Evolutionary conservation across 2,888 invertebrate species (phyloP).

Genomic region (Dryobotodes eremita): DNA sequence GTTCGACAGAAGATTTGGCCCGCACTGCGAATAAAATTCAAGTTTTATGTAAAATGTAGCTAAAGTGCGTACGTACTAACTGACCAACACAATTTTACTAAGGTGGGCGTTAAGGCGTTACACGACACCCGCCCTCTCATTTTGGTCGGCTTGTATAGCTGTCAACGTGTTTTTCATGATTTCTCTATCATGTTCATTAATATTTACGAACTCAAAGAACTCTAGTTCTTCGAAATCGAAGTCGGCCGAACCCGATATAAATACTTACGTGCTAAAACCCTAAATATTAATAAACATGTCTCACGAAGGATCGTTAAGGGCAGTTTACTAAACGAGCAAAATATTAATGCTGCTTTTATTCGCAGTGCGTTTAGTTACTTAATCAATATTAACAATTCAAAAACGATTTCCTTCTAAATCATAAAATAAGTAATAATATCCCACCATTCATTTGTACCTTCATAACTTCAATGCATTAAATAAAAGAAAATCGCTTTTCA

Average conservation of each 20-base stretch:
- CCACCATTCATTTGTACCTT: background rate
- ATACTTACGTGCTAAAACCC: constrained; percentile 37
- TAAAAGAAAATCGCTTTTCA: constrained; percentile 9
- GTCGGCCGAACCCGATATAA: constrained; percentile 39
- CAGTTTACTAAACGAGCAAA: background rate
- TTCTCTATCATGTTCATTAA: constrained; percentile 12
- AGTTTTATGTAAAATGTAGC: background rate
- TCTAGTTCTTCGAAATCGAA: constrained; percentile 17
- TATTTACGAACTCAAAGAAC: constrained; percentile 31
- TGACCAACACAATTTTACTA: background rate
- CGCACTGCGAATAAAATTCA: constrained; percentile 16
- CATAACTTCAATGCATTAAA: background rate
- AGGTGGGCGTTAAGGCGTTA: background rate
- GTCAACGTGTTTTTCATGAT: background rate
- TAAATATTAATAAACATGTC: constrained; percentile 27
- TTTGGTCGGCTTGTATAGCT: background rate
- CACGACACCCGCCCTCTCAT: background rate
- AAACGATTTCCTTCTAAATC: constrained; percentile 10
- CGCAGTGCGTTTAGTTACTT: constrained; percentile 11
- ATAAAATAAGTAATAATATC: background rate
- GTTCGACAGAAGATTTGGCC: constrained; percentile 8
- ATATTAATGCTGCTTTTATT: background rate
- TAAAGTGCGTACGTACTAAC: background rate
- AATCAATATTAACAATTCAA: constrained; percentile 3
- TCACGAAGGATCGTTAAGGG: background rate